These are phyloP conservation scores for Goniozus legneri DNA, from an alignment of 1,140 invertebrate genomes.

Conservation along the genomic window DNA sequence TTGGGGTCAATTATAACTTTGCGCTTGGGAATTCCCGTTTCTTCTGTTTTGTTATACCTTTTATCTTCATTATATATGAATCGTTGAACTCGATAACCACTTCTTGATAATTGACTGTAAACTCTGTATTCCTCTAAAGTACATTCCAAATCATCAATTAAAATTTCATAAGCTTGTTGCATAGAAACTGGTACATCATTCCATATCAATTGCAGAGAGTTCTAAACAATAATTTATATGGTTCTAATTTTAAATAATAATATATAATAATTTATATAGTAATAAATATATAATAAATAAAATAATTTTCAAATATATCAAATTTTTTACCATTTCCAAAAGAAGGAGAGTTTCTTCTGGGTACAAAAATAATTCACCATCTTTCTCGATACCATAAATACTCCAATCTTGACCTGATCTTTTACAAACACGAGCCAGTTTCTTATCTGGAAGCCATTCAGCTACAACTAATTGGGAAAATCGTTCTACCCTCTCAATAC, in stretches of 20 bases:
- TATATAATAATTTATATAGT: conserved; percentile 1
- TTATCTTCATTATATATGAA: conserved; percentile 31
- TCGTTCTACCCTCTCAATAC: conserved; percentile 59
- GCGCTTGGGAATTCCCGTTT: conserved; percentile 18
- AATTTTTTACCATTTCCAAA: conserved; percentile 59
- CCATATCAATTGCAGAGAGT: conserved; percentile 56
- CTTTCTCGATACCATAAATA: conserved; percentile 55
- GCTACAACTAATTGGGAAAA: conserved; percentile 57
- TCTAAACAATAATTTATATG: conserved; percentile 46
- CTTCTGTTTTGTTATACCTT: conserved; percentile 15
- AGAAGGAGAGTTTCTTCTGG: conserved; percentile 64
- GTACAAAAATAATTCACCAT: conserved; percentile 53
- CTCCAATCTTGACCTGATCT: conserved; percentile 59
- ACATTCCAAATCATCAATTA: conserved; percentile 53
- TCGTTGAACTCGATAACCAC: conserved; percentile 54
- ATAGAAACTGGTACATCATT: conserved; percentile 58
- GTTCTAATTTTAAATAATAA: conserved; percentile 5
- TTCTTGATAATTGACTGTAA: conserved; percentile 59
- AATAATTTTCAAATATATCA: conserved; percentile 5
- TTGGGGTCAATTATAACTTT: conserved; percentile 46
- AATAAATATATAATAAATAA: conserved; percentile 7
- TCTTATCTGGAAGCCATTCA: conserved; percentile 58
- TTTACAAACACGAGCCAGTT: conserved; percentile 58
- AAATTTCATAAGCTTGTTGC: conserved; percentile 60
- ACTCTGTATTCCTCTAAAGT: conserved; percentile 60